A percentile compares a stretch with the other conserved stretches of the same genome.
Evolutionary conservation across 2,888 invertebrate species (phyloP).

Genomic region (Vesta saturnalis): DNA sequence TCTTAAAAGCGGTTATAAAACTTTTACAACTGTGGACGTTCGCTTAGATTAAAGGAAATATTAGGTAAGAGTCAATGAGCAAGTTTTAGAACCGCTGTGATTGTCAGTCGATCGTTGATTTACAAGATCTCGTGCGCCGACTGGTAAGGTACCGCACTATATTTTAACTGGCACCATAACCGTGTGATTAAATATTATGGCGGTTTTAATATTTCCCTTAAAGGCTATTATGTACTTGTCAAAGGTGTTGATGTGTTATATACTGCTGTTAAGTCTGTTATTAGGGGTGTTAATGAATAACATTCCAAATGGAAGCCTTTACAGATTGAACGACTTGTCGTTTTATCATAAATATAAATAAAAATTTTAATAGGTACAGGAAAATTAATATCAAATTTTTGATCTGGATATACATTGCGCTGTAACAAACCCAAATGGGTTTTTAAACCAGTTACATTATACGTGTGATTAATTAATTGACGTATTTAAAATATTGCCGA

Average conservation of each 20-base stretch:
- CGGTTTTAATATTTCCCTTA: constrained; percentile 58
- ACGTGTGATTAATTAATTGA: background rate
- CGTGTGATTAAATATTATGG: constrained; percentile 61
- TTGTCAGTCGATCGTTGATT: constrained; percentile 54
- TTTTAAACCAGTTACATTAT: background rate
- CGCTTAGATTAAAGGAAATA: too few species aligned
- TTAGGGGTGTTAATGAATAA: constrained; percentile 43
- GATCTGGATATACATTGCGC: background rate
- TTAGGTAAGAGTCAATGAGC: too few species aligned
- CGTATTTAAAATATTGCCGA: background rate
- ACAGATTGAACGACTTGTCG: background rate
- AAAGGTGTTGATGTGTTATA: constrained; percentile 55
- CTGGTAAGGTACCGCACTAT: constrained; percentile 58
- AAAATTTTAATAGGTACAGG: background rate
- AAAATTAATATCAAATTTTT: background rate
- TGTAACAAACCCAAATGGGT: background rate
- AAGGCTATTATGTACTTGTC: constrained; percentile 52
- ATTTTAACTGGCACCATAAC: constrained; percentile 55
- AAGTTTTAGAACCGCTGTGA: constrained; percentile 36
- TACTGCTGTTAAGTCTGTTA: constrained; percentile 43
- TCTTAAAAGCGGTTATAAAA: too few species aligned
- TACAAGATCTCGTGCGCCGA: constrained; percentile 58
- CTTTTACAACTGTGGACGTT: too few species aligned
- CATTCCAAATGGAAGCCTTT: constrained; percentile 18
- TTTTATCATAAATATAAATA: constrained; percentile 8